Conservation (phyloP, 2,888 invertebrate genomes). For the Scaptomyza caliginosa region DNA sequence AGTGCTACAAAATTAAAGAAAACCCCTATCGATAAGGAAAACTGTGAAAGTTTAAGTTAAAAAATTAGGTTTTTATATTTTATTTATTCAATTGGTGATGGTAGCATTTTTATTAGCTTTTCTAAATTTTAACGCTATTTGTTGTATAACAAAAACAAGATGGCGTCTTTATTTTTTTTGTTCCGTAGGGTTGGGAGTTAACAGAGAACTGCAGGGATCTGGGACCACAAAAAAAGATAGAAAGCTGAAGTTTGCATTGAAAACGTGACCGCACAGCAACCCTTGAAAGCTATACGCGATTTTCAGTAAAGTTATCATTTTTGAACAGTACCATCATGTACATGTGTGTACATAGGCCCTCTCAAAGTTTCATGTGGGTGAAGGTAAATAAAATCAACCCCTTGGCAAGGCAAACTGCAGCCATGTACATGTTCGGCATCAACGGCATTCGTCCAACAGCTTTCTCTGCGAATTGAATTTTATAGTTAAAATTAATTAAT, state of each 20-base stretch:
- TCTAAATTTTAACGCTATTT: too few relatives aligned
- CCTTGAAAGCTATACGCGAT: slow-evolving; percentile 10
- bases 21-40: too few relatives aligned
- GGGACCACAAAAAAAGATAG: slow-evolving; percentile 18
- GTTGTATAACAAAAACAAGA: slow-evolving; percentile 18
- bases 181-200: slow-evolving; percentile 16
- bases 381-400: slow-evolving; percentile 7
- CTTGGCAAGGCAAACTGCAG: background rate
- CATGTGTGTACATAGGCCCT: background rate
- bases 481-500: too few relatives aligned
- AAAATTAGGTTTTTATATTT: too few relatives aligned
- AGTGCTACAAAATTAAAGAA: too few relatives aligned
- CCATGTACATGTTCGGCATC: background rate
- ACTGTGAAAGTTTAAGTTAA: too few relatives aligned
- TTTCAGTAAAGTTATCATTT: slow-evolving; percentile 12
- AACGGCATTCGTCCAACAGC: background rate
- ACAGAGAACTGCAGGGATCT: slow-evolving; percentile 4
- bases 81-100: too few relatives aligned
- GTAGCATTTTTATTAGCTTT: too few relatives aligned
- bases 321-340: background rate
- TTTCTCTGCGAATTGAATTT: background rate
- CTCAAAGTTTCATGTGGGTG: background rate
- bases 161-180: slow-evolving; percentile 22
- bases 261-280: slow-evolving; percentile 21
- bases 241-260: slow-evolving; percentile 16